phyloP scores from a whole-genome alignment of 2,888 invertebrate species.

The Rhogogaster chlorosoma region DNA sequence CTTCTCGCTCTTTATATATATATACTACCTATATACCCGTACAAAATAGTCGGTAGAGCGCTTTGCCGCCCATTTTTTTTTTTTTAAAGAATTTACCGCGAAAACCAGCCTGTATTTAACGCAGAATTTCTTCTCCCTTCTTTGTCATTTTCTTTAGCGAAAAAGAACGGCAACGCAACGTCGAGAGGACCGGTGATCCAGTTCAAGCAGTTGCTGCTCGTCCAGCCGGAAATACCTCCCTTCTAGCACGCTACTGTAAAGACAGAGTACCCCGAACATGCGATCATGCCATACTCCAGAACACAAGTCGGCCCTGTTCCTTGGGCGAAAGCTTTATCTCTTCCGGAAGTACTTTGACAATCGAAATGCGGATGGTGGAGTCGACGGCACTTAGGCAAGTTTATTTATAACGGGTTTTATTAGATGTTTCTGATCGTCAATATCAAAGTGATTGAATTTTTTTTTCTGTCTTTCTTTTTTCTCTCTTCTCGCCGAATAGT shows the following conservation, averaged over 20 bases:
- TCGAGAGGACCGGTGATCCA: slow-evolving; percentile 64
- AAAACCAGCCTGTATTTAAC: background rate
- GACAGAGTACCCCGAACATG: slow-evolving; percentile 91
- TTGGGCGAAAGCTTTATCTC: slow-evolving; percentile 91
- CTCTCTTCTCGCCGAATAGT: background rate
- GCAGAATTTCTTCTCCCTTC: background rate
- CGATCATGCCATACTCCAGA: slow-evolving; percentile 87
- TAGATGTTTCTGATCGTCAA: slow-evolving; percentile 45
- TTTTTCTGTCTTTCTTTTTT: background rate
- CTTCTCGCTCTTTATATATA: slow-evolving; percentile 2
- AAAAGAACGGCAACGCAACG: slow-evolving; percentile 72
- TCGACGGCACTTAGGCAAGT: slow-evolving; percentile 91
- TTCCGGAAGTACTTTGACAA: slow-evolving; percentile 88
- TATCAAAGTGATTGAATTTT: slow-evolving; percentile 21
- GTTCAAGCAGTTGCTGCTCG: slow-evolving; percentile 64
- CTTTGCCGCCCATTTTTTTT: slow-evolving; percentile 7
- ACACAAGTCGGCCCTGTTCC: slow-evolving; percentile 85
- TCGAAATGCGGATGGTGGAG: slow-evolving; percentile 89
- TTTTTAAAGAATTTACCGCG: background rate
- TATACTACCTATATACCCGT: background rate
- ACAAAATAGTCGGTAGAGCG: slow-evolving; percentile 14
- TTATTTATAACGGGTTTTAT: background rate
- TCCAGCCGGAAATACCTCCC: slow-evolving; percentile 86
- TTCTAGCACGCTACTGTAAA: slow-evolving; percentile 90
- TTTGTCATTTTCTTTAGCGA: slow-evolving; percentile 68